Evolutionary conservation across 1,140 invertebrate species (phyloP).

Genomic region (Apis dorsata): DNA sequence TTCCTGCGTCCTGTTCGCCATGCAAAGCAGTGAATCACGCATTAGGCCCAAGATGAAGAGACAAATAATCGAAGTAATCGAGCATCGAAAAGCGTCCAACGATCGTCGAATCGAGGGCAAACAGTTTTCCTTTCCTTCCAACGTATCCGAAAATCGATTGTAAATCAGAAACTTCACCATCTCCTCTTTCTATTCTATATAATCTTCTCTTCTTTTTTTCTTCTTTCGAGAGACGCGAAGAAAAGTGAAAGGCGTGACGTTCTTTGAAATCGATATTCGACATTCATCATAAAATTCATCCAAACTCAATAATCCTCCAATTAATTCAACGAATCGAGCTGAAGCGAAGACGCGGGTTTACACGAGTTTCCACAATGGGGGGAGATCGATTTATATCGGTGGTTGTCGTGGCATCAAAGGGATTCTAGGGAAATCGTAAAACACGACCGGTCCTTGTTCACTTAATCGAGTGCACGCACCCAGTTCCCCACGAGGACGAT

Average conservation of each 20-base stretch:
- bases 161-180: too few species aligned
- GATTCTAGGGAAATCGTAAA: slow-evolving; percentile 33
- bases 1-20: slow-evolving; percentile 66
- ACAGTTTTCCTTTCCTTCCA: background rate
- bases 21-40: slow-evolving; percentile 78
- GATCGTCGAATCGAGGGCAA: slow-evolving; percentile 21
- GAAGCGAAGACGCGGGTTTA: background rate
- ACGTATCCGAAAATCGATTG: too few species aligned
- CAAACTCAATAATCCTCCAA: background rate
- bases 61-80: slow-evolving; percentile 57
- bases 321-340: background rate
- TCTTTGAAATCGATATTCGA: too few species aligned
- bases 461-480: slow-evolving; percentile 38
- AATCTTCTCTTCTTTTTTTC: background rate
- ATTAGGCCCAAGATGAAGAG: slow-evolving; percentile 65
- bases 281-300: too few species aligned
- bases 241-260: too few species aligned
- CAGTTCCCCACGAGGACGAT: background rate
- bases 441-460: slow-evolving; percentile 23
- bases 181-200: too few species aligned
- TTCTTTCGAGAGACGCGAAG: too few species aligned
- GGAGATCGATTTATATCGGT: slow-evolving; percentile 9
- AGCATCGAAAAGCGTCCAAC: background rate
- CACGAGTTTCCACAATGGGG: background rate
- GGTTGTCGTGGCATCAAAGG: background rate